Percentiles rank a stretch among this genome's conserved stretches.
Evolutionary conservation across 2,888 invertebrate genomes (phyloP).

Genomic region (Agriopis leucophaearia): DNA sequence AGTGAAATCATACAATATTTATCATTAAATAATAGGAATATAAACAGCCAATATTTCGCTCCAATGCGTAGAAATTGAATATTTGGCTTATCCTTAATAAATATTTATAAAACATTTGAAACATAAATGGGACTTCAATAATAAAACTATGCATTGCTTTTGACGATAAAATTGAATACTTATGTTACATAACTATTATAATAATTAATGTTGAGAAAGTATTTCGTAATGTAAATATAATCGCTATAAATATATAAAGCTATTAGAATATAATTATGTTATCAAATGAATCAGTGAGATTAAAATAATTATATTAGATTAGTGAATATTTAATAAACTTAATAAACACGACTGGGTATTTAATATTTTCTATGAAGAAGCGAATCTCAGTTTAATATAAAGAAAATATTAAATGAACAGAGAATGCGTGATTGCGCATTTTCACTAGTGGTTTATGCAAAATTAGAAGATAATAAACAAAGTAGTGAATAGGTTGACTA

Average conservation of each 20-base stretch:
- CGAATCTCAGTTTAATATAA: slow-evolving; percentile 67
- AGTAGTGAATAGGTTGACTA: slow-evolving; percentile 65
- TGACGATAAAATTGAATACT: slow-evolving; percentile 47
- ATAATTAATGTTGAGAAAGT: slow-evolving; percentile 55
- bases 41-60: slow-evolving; percentile 15
- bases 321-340: slow-evolving; percentile 45
- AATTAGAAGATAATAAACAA: slow-evolving; percentile 67
- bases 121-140: slow-evolving; percentile 37
- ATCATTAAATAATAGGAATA: slow-evolving; percentile 6
- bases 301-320: slow-evolving; percentile 76
- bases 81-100: slow-evolving; percentile 13
- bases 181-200: slow-evolving; percentile 28
- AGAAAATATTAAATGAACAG: slow-evolving; percentile 71
- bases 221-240: slow-evolving; percentile 77
- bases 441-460: slow-evolving; percentile 70
- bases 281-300: slow-evolving; percentile 84
- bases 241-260: slow-evolving; percentile 76
- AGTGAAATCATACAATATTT: slow-evolving; percentile 19
- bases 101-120: slow-evolving; percentile 15
- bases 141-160: slow-evolving; percentile 59
- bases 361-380: slow-evolving; percentile 63
- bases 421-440: slow-evolving; percentile 57
- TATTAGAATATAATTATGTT: slow-evolving; percentile 77
- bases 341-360: slow-evolving; percentile 63
- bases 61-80: slow-evolving; percentile 8